phyloP scores from a whole-genome alignment of 2,888 invertebrate genomes.

The Andricus quercusramuli region DNA sequence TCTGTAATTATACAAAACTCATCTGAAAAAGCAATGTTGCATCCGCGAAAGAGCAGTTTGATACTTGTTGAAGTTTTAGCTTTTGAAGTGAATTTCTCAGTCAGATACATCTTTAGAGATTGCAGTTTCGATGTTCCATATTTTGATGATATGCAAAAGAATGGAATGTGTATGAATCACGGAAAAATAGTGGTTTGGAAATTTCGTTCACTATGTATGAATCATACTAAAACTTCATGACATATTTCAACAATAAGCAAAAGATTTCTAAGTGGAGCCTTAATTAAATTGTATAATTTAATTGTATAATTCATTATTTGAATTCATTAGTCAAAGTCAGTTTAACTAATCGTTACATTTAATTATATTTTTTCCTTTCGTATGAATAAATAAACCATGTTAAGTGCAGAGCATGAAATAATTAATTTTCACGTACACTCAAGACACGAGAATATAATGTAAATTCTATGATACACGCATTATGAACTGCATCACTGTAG shows the following conservation, averaged over 20 bases:
- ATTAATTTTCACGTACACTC: neutral
- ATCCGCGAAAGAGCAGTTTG: neutral
- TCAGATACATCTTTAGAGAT: too few relatives aligned
- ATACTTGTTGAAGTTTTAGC: neutral
- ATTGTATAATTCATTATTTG: neutral
- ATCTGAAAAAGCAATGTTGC: constrained; percentile 7
- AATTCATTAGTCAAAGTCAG: neutral
- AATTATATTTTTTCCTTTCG: neutral
- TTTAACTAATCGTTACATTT: neutral
- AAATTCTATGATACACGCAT: constrained; percentile 23
- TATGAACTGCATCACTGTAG: constrained; percentile 18
- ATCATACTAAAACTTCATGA: neutral
- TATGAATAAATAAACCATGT: neutral
- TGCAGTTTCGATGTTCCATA: neutral
- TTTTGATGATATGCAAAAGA: neutral
- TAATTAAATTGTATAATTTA: neutral
- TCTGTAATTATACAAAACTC: constrained; percentile 35
- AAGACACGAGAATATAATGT: neutral
- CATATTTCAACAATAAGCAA: neutral
- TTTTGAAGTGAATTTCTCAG: neutral
- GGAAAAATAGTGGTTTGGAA: neutral
- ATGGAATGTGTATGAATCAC: neutral
- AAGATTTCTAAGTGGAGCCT: neutral
- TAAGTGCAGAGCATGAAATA: constrained; percentile 3
- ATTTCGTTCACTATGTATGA: neutral